phyloP scores from a whole-genome alignment of 92 coral and sea anemone genomes.

The Muricea muricata region DNA sequence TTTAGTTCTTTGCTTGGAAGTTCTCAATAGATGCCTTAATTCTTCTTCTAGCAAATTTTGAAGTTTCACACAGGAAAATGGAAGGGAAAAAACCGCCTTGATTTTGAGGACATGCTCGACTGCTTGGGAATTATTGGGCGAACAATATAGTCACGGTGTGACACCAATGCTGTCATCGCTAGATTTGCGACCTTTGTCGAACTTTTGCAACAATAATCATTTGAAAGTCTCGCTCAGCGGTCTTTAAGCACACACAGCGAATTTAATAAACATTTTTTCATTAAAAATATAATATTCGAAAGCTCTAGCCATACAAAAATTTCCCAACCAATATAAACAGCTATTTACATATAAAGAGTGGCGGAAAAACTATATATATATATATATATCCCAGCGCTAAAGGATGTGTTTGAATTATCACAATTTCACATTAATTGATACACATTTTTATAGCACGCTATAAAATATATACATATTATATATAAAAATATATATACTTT shows the following conservation, averaged over 20 bases:
- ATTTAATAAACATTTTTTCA: not conserved
- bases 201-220: not conserved
- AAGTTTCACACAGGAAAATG: too few species aligned
- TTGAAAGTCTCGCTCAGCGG: conserved; percentile 3
- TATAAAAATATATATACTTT: too few species aligned
- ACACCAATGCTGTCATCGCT: not conserved
- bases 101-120: too few species aligned
- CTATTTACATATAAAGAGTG: not conserved
- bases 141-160: not conserved
- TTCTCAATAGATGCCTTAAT: too few species aligned
- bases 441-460: not conserved
- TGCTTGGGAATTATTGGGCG: too few species aligned
- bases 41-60: too few species aligned
- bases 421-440: not conserved
- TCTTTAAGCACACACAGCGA: not conserved
- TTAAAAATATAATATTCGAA: not conserved
- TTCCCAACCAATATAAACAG: not conserved
- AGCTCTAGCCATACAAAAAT: not conserved
- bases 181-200: not conserved
- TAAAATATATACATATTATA: too few species aligned
- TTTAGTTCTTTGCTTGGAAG: too few species aligned
- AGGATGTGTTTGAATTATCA: not conserved
- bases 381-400: too few species aligned
- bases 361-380: conserved; percentile 4
- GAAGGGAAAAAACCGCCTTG: too few species aligned